phyloP scores from a whole-genome alignment of 1,140 invertebrate genomes.

The Amyelois transitella region DNA sequence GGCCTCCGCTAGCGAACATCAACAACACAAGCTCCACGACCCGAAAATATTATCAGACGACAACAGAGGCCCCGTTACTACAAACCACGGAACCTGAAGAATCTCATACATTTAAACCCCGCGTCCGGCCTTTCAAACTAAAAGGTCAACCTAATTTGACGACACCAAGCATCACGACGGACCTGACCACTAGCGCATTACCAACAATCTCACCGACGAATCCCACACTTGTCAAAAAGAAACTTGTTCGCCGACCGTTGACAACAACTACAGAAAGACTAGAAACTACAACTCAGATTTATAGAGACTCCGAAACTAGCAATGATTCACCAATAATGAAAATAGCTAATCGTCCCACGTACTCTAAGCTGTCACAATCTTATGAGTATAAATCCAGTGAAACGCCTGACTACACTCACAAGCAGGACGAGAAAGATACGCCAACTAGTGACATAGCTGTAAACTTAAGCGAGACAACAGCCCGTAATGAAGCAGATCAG shows the following conservation, averaged over 20 bases:
- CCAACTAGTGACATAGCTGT: slow-evolving; percentile 68
- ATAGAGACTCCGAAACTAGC: slow-evolving; percentile 31
- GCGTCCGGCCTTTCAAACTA: slow-evolving; percentile 43
- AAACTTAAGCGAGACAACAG: slow-evolving; percentile 41
- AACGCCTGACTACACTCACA: slow-evolving; percentile 65
- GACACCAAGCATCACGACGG: slow-evolving; percentile 58
- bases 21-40: slow-evolving; percentile 43
- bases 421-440: slow-evolving; percentile 73
- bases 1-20: slow-evolving; percentile 40
- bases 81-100: slow-evolving; percentile 47
- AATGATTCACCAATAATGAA: slow-evolving; percentile 73
- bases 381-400: slow-evolving; percentile 50
- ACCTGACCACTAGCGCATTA: slow-evolving; percentile 66
- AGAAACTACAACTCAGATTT: slow-evolving; percentile 47
- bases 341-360: slow-evolving; percentile 52
- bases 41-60: slow-evolving; percentile 24
- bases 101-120: slow-evolving; percentile 49
- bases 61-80: slow-evolving; percentile 23
- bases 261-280: slow-evolving; percentile 45
- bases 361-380: slow-evolving; percentile 30
- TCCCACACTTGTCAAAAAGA: slow-evolving; percentile 62
- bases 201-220: slow-evolving; percentile 63
- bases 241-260: slow-evolving; percentile 40
- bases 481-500: slow-evolving; percentile 12
- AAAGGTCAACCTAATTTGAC: slow-evolving; percentile 43